Evolutionary conservation across 2,888 invertebrate genomes (phyloP), one percentile per base, ranked within the genome.

Genomic region (Ryuthela nishihirai): DNA sequence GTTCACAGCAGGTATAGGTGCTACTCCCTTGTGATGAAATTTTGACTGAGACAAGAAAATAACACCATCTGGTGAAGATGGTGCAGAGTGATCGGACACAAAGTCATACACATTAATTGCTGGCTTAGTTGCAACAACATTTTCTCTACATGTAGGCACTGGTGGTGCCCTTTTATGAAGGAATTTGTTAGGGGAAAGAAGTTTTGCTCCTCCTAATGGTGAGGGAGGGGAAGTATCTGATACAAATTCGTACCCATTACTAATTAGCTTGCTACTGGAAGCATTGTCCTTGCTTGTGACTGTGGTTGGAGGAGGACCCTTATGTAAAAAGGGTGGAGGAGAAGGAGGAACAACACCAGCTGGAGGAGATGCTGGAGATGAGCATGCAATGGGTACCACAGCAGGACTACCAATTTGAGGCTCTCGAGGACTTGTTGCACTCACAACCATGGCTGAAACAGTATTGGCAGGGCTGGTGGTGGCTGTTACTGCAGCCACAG

Each of bases 401-500:
- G 59, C 53, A 40, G 59, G 59, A 34, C 59, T 59, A 34, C 59
- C 53, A n/a, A 59, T 48, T 34, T 45, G 48, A 15, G 59, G 59
- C 44, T 59, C 59, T 36, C 59, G 32, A 34, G 59, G 59, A 48
- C 59, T 59, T 34, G 53, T 41, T 35, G 59, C 40, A 15, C 56
- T 52, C 2, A 52, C 56, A 26, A 56, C 58, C 58, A 52, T 58
- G 4, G 59, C 39, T n/a, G 58, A 52, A n/a, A 52, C 29, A 26
- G 59, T 53, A 32, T 54, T 59, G 12, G 54, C 43, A 10, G 52
- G 50, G 50, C 55, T 61, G 39, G 55, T 44, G 32, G 54, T 52
- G 35, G 54, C 61, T 36, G 55, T 52, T 17, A 61, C 61, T 21
- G 55, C 61, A 15, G 61, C 61, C 39, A 61, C 61, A 23, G 61